Base-by-base conservation (phyloP, 2,113 vertebrate genomes). In the Pampusana beccarii region DNA sequence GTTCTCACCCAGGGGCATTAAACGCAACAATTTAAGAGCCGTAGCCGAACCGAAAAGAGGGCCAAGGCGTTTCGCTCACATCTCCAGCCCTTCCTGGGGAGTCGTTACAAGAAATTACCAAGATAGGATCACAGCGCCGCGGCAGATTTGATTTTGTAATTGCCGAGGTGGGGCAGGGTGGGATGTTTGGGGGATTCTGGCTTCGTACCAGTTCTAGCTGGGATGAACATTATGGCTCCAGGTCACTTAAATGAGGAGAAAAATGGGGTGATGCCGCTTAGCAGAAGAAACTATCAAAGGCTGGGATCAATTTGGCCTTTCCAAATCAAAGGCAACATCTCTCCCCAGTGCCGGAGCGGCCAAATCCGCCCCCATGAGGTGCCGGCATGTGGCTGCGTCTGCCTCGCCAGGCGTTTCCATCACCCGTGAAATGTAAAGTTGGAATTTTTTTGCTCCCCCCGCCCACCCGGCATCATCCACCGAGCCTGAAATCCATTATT, bases 81-180 rank as follows among this genome's bases (percentile, higher is more conserved):
- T 31, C 64, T 19, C 85, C 91, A 48, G 70, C 70, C 75, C 69
- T 89, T 94, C 75, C 83, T 0, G n/a, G 71, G 62, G 74, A 82
- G 24, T 75, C 28, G 29, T 92, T 89, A 53, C 25, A 31, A 81
- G 81, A 73, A 94, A 95, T 90, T 67, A n/a, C 70, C 48, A 4
- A 57, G 87, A 75, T 64, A 31, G 56, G 58, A 96, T 94, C 74
- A 40, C 88, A 21, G 65, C 6, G 5, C 71, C 38, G 4, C 3
- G 8, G 34, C 66, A 8, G 26, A 65, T 70, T 86, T 90, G 56
- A 44, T 34, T 56, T 17, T 77, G 69, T 56, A 65, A 79, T 80
- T 74, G 60, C 80, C 1, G 2, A 78, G 16, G 54, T 48, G 80
- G 80, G 54, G 84, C 31, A 5, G 50, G 15, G 31, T 73, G 34